Evolutionary conservation across 1,140 invertebrate species (phyloP), one percentile per base, ranked within the genome.

Genomic region (Bilobella aurantiaca): DNA sequence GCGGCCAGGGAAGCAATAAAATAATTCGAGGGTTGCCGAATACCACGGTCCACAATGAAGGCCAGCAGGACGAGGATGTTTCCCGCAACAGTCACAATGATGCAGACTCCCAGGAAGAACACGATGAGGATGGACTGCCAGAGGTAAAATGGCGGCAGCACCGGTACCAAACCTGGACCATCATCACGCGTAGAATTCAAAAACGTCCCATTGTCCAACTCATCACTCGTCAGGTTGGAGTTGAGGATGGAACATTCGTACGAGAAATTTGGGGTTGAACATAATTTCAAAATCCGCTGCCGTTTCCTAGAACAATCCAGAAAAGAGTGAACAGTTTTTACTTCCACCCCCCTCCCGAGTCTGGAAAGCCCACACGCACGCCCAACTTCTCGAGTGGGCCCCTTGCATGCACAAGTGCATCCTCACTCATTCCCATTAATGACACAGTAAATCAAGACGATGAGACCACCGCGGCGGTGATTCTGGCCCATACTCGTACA

Each of bases 21-120:
- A 80, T 98, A 99, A 80, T 99, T 99, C 75, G 93, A 96, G 1
- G 97, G 96, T 58, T 99, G 96, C 56, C 97, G 85, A 74, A 99
- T 99, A 62, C 90, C 90, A 64, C 96, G 83, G 77, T 99, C 97
- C 28, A 99, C 89, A 62, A 96, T 89, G 79, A 99, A 99, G 27
- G 95, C 92, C 32, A 98, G 77, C 27, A 99, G 82, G 31, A 99
- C 97, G 18, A 99, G 83, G 56, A 98, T 89, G 77, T 99, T 99
- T 37, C 97, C 97, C 65, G 88, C 86, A 18, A 97, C 87, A 0
- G 95, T 98, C 46, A 97, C 80, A 23, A 96, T 83, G 69, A 95
- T 96, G 74, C 93, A 93, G 56, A 93, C 78, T 1, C 86, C 87
- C 56, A 97, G 81, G 73, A 89, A 86, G 42, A 95, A 82, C 18